phyloP scores from a whole-genome alignment of 2,888 invertebrate species.

The Lasioglossum leucozonium region DNA sequence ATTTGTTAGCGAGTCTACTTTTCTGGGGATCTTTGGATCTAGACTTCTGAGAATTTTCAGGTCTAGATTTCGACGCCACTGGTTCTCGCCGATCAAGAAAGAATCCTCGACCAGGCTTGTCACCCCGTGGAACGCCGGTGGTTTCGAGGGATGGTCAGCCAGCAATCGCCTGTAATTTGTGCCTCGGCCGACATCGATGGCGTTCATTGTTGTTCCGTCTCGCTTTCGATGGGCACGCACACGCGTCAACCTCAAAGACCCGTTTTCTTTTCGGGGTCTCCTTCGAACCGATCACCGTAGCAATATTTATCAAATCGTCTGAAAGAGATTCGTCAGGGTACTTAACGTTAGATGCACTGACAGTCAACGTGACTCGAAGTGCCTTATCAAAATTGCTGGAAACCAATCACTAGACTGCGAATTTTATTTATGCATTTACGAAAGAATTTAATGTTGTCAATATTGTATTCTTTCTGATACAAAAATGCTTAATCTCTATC shows the following conservation, averaged over 20 bases:
- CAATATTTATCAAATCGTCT: neutral
- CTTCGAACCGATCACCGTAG: neutral
- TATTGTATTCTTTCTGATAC: no score
- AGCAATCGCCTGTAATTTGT: slow-evolving; percentile 82
- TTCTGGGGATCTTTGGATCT: no score
- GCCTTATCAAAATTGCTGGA: neutral
- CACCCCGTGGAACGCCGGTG: slow-evolving; percentile 75
- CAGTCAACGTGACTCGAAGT: neutral
- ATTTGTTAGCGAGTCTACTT: no score
- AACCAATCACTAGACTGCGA: no score
- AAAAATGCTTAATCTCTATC: neutral
- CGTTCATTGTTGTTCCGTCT: slow-evolving; percentile 77
- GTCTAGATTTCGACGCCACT: slow-evolving; percentile 47
- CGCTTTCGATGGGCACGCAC: slow-evolving; percentile 27
- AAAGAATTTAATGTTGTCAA: no score
- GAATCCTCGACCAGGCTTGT: slow-evolving; percentile 72
- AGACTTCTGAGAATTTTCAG: no score
- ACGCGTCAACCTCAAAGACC: neutral
- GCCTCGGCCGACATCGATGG: slow-evolving; percentile 78
- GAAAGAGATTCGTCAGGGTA: slow-evolving; percentile 4
- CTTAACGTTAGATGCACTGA: neutral
- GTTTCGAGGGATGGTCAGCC: slow-evolving; percentile 66
- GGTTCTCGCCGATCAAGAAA: slow-evolving; percentile 48
- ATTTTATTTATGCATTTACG: no score
- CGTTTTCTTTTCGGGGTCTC: slow-evolving; percentile 8